Conservation (phyloP, 1,140 invertebrate species). For the Euschistus heros region DNA sequence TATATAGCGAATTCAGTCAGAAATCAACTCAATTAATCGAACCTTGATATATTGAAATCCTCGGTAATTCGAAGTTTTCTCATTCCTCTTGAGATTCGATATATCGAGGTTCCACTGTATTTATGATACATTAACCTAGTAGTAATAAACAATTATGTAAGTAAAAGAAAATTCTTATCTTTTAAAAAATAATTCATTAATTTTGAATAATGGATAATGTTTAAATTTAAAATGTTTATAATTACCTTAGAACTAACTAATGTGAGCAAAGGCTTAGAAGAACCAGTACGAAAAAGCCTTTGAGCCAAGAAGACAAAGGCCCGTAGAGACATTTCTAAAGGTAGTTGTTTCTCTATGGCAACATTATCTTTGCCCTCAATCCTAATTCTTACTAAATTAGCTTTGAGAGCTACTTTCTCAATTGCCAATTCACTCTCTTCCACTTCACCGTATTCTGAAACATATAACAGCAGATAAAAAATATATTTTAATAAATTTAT, state of each 20-base stretch:
- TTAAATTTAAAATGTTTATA: neutral
- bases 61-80: too few species aligned
- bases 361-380: conserved; percentile 43
- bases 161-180: conserved; percentile 11
- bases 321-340: conserved; percentile 68
- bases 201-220: too few species aligned
- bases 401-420: conserved; percentile 54
- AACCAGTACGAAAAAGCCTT: conserved; percentile 50
- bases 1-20: too few species aligned
- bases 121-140: neutral
- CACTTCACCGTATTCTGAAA: conserved; percentile 65
- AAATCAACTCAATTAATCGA: too few species aligned
- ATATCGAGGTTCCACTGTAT: neutral
- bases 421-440: conserved; percentile 56
- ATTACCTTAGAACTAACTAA: conserved; percentile 44
- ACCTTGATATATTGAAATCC: too few species aligned
- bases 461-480: conserved; percentile 30
- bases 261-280: conserved; percentile 40
- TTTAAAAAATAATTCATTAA: too few species aligned
- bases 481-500: conserved; percentile 5
- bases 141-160: neutral
- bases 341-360: conserved; percentile 53
- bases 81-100: too few species aligned
- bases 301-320: conserved; percentile 64
- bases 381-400: conserved; percentile 53